phyloP scores from a whole-genome alignment of 1,140 invertebrate species.

The Ganaspis sp. region DNA sequence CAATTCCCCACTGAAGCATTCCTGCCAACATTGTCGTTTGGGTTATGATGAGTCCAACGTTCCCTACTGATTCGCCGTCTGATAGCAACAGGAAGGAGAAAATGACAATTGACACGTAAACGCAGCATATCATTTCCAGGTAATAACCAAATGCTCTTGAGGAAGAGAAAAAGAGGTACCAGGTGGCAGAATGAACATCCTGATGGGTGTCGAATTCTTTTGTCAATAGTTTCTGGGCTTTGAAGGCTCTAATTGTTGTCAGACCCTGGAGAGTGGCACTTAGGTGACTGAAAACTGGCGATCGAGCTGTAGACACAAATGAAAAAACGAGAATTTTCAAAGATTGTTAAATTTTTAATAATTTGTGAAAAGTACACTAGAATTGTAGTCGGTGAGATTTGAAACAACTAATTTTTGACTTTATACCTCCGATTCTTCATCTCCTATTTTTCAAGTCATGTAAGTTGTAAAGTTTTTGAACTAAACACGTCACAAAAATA shows the following conservation, averaged over 20 bases:
- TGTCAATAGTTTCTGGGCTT: conserved; percentile 68
- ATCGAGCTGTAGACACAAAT: conserved; percentile 80
- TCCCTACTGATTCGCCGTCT: conserved; percentile 67
- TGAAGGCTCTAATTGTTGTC: conserved; percentile 80
- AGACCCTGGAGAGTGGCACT: conserved; percentile 82
- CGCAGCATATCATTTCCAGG: conserved; percentile 81
- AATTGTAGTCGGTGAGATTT: conserved; percentile 79
- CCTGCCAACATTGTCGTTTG: conserved; percentile 86
- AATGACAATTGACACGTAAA: conserved; percentile 80
- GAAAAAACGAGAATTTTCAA: too few species aligned
- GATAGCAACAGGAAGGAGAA: conserved; percentile 80
- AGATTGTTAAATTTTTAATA: conserved; percentile 63
- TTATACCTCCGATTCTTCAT: too few species aligned
- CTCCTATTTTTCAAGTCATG: too few species aligned
- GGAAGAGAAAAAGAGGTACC: conserved; percentile 75
- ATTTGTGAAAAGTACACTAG: conserved; percentile 61
- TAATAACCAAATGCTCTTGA: conserved; percentile 84
- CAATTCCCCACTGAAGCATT: conserved; percentile 89
- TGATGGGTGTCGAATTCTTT: conserved; percentile 71
- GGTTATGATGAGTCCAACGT: conserved; percentile 87
- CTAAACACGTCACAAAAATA: too few species aligned
- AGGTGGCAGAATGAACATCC: conserved; percentile 47
- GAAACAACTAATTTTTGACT: conserved; percentile 76
- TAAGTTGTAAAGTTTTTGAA: too few species aligned
- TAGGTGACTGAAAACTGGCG: conserved; percentile 87